Base-by-base conservation (phyloP, 1,140 invertebrate genomes). In the Zaprionus africanus region DNA sequence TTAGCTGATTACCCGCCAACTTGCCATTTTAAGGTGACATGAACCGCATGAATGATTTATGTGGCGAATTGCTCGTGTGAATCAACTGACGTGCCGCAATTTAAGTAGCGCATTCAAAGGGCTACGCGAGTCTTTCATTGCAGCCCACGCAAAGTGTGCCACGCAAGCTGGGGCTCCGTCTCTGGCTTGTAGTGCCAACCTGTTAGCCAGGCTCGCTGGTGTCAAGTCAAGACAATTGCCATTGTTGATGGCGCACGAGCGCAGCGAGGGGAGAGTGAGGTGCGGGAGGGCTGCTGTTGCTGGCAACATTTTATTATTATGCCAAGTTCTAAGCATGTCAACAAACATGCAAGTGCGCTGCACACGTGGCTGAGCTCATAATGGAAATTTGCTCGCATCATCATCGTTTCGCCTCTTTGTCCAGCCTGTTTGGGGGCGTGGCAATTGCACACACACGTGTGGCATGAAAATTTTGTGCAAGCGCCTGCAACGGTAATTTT, bases 171-270 rank as follows among this genome's bases (percentile, higher is more conserved):
- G 12, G 12, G 1, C 4, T 54, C 0, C 11, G n/a, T 17, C 49
- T 24, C 49, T 24, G 13, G 19, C 28, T 53, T 59, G 31, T 3
- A 34, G 17, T 51, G 31, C n/a, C 57, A 36, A 59, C 51, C 58
- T 57, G 76, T 54, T 63, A 76, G 49, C 62, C 54, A 24, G 67
- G 78, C 58, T 64, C 72, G 71, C 78, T 72, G 63, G 53, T 87
- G 84, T 70, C 78, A 66, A 79, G 73, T 73, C 80, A 81, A 78
- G 81, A 87, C 80, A 87, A 88, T 87, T 87, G 84, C 74, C 78
- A 78, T 88, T 87, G 81, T 84, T 87, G 67, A 63, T 61, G 58
- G 46, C 28, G 61, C 79, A 63, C 67, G 34, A 73, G 58, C 28
- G 59, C 0, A 65, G 36, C 2, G 54, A 6, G 61, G 28, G 13